phyloP scores from a whole-genome alignment of 2,113 vertebrate genomes.

The Sakesphorus luctuosus region DNA sequence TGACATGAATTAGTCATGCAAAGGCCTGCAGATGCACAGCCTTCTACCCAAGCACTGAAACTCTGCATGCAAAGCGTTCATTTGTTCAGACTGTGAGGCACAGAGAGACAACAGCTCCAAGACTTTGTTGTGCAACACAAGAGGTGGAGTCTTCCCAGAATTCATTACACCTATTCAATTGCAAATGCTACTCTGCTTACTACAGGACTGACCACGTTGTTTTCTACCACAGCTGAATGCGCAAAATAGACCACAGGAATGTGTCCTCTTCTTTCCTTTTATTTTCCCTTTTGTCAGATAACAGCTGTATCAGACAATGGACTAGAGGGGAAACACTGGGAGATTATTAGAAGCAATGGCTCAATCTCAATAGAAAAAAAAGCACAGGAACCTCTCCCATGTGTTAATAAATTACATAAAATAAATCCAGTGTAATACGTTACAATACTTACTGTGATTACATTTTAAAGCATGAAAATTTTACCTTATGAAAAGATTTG shows the following conservation, averaged over 20 bases:
- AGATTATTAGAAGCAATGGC: not conserved
- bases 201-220: not conserved
- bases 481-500: not conserved
- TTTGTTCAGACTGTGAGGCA: conserved; percentile 41
- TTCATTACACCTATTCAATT: conserved; percentile 21
- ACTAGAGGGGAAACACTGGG: not conserved
- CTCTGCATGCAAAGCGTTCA: conserved; percentile 18
- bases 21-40: conserved; percentile 59
- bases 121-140: not conserved
- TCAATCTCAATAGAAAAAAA: not conserved
- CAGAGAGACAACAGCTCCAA: not conserved
- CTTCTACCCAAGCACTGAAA: conserved; percentile 54
- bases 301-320: conserved; percentile 1
- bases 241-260: not conserved
- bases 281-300: not conserved
- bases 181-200: not conserved
- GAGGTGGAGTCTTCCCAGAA: not conserved
- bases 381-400: not conserved
- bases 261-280: not conserved
- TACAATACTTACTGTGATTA: not conserved
- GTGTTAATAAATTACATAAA: not conserved
- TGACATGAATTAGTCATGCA: conserved; percentile 74
- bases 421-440: not conserved
- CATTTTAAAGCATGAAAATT: not conserved
- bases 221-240: not conserved